Evolutionary conservation across 1,140 invertebrate species (phyloP).

Genomic region (Drosophila sulfurigaster): DNA sequence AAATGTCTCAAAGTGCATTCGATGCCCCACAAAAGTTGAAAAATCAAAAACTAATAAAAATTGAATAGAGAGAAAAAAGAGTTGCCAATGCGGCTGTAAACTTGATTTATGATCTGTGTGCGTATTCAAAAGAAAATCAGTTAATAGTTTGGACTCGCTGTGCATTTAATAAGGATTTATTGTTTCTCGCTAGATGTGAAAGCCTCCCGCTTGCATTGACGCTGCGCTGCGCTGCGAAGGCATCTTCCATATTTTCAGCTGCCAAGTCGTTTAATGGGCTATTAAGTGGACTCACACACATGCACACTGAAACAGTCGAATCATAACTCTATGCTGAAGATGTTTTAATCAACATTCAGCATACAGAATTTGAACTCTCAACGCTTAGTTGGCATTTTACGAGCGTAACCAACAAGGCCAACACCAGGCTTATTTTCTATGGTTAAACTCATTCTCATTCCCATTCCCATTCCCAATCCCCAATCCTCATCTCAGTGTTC

Average conservation of each 20-base stretch:
- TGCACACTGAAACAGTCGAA: not conserved
- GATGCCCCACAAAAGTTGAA: not conserved
- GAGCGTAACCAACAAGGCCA: slow-evolving; percentile 70
- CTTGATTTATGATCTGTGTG: slow-evolving; percentile 71
- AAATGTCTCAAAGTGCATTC: slow-evolving; percentile 66
- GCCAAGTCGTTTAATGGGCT: slow-evolving; percentile 75
- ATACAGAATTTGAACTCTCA: slow-evolving; percentile 47
- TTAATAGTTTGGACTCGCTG: slow-evolving; percentile 71
- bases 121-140: slow-evolving; percentile 76
- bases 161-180: slow-evolving; percentile 82
- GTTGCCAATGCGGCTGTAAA: slow-evolving; percentile 57
- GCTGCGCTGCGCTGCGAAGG: slow-evolving; percentile 2
- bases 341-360: slow-evolving; percentile 70
- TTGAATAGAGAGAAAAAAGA: slow-evolving; percentile 45
- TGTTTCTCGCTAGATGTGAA: slow-evolving; percentile 73
- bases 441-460: slow-evolving; percentile 6
- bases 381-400: slow-evolving; percentile 76
- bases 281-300: slow-evolving; percentile 67
- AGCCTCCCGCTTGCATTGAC: slow-evolving; percentile 48
- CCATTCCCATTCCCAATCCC: not conserved
- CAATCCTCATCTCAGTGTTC: slow-evolving; percentile 1
- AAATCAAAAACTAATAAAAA: slow-evolving; percentile 14
- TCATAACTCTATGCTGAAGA: slow-evolving; percentile 59
- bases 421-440: slow-evolving; percentile 20
- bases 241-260: slow-evolving; percentile 60